Evolutionary conservation across 2,113 vertebrate species (phyloP).

Genomic region (Cairina moschata): DNA sequence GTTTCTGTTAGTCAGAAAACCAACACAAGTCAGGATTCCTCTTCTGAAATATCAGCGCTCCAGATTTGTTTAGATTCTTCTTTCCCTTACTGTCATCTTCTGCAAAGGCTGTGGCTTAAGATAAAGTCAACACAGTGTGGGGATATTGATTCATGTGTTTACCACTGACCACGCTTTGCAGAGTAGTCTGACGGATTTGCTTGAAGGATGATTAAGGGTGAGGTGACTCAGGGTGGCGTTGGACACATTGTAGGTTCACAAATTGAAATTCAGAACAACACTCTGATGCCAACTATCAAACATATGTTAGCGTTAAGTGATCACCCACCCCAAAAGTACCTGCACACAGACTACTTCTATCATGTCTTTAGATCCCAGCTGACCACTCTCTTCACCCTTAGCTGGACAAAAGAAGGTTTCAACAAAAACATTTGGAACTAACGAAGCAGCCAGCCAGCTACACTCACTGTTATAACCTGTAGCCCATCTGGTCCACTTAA

Average conservation of each 20-base stretch:
- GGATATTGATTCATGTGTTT: background rate
- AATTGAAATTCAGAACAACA: background rate
- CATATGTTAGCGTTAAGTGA: background rate
- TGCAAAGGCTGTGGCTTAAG: background rate
- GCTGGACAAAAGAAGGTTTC: background rate
- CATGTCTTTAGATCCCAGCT: background rate
- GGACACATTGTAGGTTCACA: background rate
- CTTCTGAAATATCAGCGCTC: background rate
- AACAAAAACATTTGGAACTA: background rate
- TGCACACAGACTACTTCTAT: background rate
- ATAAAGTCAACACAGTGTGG: background rate
- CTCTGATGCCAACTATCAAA: background rate
- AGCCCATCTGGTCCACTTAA: background rate
- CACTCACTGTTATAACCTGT: background rate
- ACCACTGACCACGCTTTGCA: background rate
- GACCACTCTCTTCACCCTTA: background rate
- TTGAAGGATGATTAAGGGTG: background rate
- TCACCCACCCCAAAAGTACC: background rate
- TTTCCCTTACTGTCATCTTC: background rate
- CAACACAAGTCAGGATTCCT: background rate
- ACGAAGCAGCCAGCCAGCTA: background rate
- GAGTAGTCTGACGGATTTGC: background rate
- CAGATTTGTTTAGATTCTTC: background rate
- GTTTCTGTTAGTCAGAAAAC: background rate
- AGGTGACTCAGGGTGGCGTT: background rate